Base-by-base conservation (phyloP, 2,797 vertebrate genomes). In the Podargus strigoides region DNA sequence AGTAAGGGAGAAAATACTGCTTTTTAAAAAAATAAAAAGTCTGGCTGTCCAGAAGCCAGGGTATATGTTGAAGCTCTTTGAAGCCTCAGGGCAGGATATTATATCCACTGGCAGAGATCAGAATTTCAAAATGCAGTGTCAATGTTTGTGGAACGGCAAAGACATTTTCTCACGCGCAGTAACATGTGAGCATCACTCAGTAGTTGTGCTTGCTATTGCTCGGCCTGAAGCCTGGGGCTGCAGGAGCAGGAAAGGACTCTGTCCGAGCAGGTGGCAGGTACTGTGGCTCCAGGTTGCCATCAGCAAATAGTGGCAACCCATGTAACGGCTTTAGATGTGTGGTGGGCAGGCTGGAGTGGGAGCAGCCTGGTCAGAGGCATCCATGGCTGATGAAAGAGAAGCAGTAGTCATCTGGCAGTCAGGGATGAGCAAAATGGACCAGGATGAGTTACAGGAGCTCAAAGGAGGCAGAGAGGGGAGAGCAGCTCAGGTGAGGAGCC, bases 131-230 rank as follows among this genome's bases (percentile, higher is more conserved):
- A 23, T 7, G 30, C 8, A 50, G 18, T 75, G 27, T 21, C 13
- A 39, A 3, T 6, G 9, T 26, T 28, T 60, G 13, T 16, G 62
- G 27, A 56, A n/a, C 63, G 55, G 21, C 50, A 32, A 30, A 55
- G 58, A 18, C 1, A 4, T 39, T 80, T 81, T 56, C 75, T 58
- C 1, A 0, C 7, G 23, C 47, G 6, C 47, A 42, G 37, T 39
- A 15, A 49, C 0, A 1, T 3, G 6, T 14, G 30, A 77, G 52
- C 49, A 36, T 67, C 21, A 7, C 28, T 0, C 1, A 0, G 17
- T n/a, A 86, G 50, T 9, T 3, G 6, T 3, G 3, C 6, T 87
- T 0, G 0, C 34, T 56, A 30, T 47, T 66, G 17, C 58, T 75
- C 1, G 0, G 27, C 36, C n/a, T 36, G 72, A 82, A 64, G 28